phyloP scores from a whole-genome alignment of 1,140 invertebrate species.

The Oreohelix idahoensis region DNA sequence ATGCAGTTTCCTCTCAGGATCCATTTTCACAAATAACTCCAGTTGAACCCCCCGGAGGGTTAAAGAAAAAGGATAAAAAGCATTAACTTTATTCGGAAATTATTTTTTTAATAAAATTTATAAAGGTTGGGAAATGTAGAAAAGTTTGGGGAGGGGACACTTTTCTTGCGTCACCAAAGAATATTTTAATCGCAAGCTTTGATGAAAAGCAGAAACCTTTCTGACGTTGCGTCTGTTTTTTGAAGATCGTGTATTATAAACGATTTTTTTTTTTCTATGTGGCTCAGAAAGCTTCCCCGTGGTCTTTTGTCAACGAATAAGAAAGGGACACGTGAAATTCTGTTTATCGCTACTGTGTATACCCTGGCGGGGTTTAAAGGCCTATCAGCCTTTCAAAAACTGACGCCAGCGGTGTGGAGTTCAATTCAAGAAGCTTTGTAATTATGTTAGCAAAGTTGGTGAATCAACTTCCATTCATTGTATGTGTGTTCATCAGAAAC shows the following conservation, averaged over 20 bases:
- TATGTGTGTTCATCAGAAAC: constrained; percentile 10
- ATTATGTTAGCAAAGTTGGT: constrained; percentile 8
- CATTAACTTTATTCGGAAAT: not conserved
- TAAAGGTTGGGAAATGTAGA: not conserved
- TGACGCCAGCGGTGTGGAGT: not conserved
- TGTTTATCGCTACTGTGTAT: not conserved
- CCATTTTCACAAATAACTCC: not conserved
- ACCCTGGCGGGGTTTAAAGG: not conserved
- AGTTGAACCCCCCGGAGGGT: not conserved
- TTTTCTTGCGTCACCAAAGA: constrained; percentile 1
- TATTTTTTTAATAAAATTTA: too few species aligned
- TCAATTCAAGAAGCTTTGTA: not conserved
- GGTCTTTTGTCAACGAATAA: not conserved
- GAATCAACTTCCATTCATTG: constrained; percentile 17
- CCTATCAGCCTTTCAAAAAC: not conserved
- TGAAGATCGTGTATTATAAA: too few species aligned
- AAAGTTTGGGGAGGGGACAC: too few species aligned
- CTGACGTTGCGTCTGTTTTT: too few species aligned
- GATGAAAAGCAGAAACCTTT: not conserved
- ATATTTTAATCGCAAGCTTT: not conserved
- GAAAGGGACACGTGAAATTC: not conserved
- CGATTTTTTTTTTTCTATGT: too few species aligned
- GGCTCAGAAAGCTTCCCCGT: too few species aligned
- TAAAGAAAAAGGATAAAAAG: not conserved
- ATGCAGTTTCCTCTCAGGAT: not conserved